Evolutionary conservation across 2,888 invertebrate species (phyloP), one percentile per base, ranked within the genome.

Genomic region (Zonitis immaculata): DNA sequence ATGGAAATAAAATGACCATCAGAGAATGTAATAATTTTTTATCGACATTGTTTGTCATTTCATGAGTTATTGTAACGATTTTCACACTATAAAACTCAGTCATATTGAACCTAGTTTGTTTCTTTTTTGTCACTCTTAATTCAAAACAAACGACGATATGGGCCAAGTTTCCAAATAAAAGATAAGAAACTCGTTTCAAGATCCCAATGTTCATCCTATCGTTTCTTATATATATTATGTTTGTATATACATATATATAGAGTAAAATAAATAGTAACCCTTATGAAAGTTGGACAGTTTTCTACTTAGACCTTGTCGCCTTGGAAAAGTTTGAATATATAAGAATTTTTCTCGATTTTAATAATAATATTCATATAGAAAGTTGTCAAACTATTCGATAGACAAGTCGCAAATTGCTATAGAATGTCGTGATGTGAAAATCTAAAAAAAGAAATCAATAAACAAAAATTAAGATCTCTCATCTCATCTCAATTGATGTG

Each of bases 111-210:
- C n/a, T n/a, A n/a, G n/a, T n/a, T n/a, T n/a, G n/a, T n/a, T n/a
- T n/a, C n/a, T n/a, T n/a, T n/a, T n/a, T n/a, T n/a, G n/a, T n/a
- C n/a, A n/a, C n/a, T n/a, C n/a, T n/a, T n/a, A n/a, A n/a, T n/a
- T n/a, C n/a, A n/a, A n/a, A n/a, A n/a, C n/a, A n/a, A n/a, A n/a
- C 60, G 59, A 2, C 63, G 66, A 66, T 69, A 68, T 63, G 67
- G 65, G 60, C 60, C 65, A 69, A 70, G 62, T 70, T 70, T 68
- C 63, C 68, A 65, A 70, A 68, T 68, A 68, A 63, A 68, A 68
- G 69, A 67, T 67, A 66, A 68, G 65, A 59, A 63, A 57, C 57
- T n/a, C 59, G 57, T 60, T 58, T 14, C 44, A 42, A 47, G 50
- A 55, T 54, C 54, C 51, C 55, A 14, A 54, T 55, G 56, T 16